These are phyloP conservation scores for Euleptes europaea DNA, from an alignment of 2,113 vertebrate species.

Conservation along the genomic window DNA sequence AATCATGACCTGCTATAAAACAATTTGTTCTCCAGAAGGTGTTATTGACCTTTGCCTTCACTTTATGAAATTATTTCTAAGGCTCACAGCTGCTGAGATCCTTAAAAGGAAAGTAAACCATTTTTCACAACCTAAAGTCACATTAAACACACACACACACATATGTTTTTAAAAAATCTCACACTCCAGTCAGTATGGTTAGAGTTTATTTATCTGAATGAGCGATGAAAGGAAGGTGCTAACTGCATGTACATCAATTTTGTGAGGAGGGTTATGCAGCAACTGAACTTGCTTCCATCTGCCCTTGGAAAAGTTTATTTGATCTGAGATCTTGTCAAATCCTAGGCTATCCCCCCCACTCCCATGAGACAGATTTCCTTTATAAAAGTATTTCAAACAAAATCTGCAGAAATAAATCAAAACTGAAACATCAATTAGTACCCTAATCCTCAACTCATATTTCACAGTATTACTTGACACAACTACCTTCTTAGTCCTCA, in stretches of 20 bases:
- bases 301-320: not conserved
- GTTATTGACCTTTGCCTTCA: conserved; percentile 8
- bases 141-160: not conserved
- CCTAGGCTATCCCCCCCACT: too few relatives aligned
- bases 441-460: not conserved
- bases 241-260: not conserved
- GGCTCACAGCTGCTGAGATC: not conserved
- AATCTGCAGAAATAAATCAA: not conserved
- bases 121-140: not conserved
- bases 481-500: not conserved
- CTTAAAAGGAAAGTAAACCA: not conserved
- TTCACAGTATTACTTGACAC: not conserved
- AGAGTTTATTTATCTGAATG: not conserved
- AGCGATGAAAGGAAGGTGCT: conserved; percentile 1
- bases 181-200: not conserved
- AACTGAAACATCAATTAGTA: not conserved
- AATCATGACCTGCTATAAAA: not conserved
- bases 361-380: not conserved
- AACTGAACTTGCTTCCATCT: not conserved
- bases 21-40: not conserved
- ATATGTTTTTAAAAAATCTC: too few relatives aligned
- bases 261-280: not conserved
- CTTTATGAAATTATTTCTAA: conserved; percentile 6
- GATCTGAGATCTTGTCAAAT: not conserved
- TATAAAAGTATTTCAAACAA: not conserved